Base-by-base conservation (phyloP, 2,113 vertebrate species). In the Etheostoma spectabile region DNA sequence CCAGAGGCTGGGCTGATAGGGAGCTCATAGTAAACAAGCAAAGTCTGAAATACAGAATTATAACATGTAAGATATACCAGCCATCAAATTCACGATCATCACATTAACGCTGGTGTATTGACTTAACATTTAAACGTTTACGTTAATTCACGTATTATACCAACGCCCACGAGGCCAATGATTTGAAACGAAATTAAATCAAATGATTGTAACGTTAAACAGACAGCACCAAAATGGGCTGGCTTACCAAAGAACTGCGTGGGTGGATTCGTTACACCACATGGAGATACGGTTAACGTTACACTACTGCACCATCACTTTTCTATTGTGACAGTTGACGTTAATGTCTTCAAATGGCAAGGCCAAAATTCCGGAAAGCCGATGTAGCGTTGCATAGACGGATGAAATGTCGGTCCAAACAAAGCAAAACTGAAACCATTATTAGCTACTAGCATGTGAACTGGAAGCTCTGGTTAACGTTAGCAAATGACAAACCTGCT, bases 21-120 rank as follows among this genome's bases (percentile, higher is more conserved):
- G 96, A 95, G 86, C 94, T 96, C 98, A 99, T 99, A 84, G 22
- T 93, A 90, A 85, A 81, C 48, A 1, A 82, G 74, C 79, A 1
- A 77, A 77, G 61, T 87, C 92, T 94, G 77, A 52, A 89, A 85
- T 3, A 5, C 49, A 77, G 5, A 63, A 72, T 21, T 2, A 49
- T 1, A 46, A 51, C 22, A 24, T 27, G 12, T 22, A 48, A 21
- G 6, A 69, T 52, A 16, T 77, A n/a, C 1, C 22, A 45, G 18
- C 16, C 13, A 24, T 73, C 14, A 15, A 4, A 51, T 18, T 21
- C 15, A 22, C 5, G 1, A 38, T 48, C 59, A 42, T 30, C 4
- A 35, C 11, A 15, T 42, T 12, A 33, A 61, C 19, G 6, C 30
- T 33, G 14, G 2, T 24, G 10, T 71, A 15, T 13, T 46, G 18